These are phyloP conservation scores for Trichonephila clavipes DNA, from an alignment of 1,140 invertebrate genomes.

Conservation along the genomic window DNA sequence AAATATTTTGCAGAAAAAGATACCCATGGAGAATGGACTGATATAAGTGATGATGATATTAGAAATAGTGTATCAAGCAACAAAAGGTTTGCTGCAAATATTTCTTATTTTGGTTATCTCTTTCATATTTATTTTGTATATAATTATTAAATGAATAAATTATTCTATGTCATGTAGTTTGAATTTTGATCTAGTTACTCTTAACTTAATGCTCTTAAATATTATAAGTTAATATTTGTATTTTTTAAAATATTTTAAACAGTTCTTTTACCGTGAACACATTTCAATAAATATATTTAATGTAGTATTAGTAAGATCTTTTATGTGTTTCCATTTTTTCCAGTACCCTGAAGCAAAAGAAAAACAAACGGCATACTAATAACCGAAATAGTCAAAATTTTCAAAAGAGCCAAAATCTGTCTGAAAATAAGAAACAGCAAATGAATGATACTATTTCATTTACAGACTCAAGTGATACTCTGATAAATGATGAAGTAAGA, in stretches of 20 bases:
- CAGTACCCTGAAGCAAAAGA: constrained; percentile 59
- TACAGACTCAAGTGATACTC: constrained; percentile 73
- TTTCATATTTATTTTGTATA: not conserved
- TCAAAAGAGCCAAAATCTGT: not conserved
- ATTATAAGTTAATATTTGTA: too few species aligned
- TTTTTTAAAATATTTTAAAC: too few species aligned
- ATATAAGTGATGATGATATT: constrained; percentile 67
- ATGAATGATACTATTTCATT: constrained; percentile 68
- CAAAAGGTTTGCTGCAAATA: constrained; percentile 37
- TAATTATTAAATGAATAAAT: not conserved
- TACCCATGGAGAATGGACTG: constrained; percentile 51
- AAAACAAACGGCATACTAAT: constrained; percentile 35
- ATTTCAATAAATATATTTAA: too few species aligned
- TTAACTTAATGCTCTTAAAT: too few species aligned
- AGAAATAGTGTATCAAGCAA: constrained; percentile 52
- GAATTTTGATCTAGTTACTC: too few species aligned
- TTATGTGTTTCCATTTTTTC: not conserved
- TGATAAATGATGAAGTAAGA: constrained; percentile 68
- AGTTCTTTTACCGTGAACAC: too few species aligned
- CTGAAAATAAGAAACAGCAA: not conserved
- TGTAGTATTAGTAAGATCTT: too few species aligned
- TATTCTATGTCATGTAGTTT: too few species aligned
- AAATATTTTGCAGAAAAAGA: not conserved
- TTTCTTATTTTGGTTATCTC: not conserved
- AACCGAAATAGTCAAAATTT: constrained; percentile 5